phyloP scores from a whole-genome alignment of 2,888 invertebrate species.

The Folsomia candida region DNA sequence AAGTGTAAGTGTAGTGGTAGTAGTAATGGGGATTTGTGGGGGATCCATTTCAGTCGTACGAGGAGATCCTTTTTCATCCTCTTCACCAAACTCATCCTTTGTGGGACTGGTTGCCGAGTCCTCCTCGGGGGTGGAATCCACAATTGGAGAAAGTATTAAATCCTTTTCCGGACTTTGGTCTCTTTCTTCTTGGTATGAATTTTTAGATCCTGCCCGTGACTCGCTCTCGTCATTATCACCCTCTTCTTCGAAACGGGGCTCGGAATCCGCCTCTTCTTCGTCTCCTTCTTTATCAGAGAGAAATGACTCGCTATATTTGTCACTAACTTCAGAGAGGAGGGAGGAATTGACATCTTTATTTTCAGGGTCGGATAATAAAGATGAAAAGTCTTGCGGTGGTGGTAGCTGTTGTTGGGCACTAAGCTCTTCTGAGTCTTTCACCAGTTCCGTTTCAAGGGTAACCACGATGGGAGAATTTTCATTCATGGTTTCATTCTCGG shows the following conservation, averaged over 20 bases:
- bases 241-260: background rate
- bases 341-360: too few relatives aligned
- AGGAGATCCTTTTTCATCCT: background rate
- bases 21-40: background rate
- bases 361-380: too few relatives aligned
- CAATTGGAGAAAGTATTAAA: background rate
- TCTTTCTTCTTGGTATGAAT: background rate
- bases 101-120: background rate
- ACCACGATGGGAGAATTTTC: too few relatives aligned
- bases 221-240: background rate
- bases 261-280: background rate
- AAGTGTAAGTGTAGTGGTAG: background rate
- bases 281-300: background rate
- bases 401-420: too few relatives aligned
- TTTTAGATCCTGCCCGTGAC: background rate
- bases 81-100: background rate
- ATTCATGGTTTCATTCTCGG: too few relatives aligned
- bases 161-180: background rate
- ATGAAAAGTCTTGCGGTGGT: too few relatives aligned
- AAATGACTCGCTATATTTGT: constrained; percentile 4
- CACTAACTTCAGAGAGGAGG: background rate
- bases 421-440: too few relatives aligned
- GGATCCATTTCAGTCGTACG: background rate
- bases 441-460: too few relatives aligned
- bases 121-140: background rate